Evolutionary conservation across 2,113 vertebrate genomes (phyloP), one percentile per base, ranked within the genome.

Genomic region (Oryzias woworae): DNA sequence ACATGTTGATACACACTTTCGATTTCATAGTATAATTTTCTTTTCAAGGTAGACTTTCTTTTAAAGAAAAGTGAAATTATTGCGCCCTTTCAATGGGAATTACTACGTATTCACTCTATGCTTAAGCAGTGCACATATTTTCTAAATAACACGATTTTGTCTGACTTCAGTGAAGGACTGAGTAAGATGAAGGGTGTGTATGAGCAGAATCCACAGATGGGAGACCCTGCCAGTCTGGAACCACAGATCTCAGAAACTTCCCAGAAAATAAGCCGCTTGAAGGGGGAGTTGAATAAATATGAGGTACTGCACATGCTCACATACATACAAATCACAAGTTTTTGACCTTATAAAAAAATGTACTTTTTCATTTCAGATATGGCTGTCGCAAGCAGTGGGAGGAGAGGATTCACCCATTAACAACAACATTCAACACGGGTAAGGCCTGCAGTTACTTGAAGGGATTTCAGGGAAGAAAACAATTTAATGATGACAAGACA

Each of bases 111-210:
- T 28, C 4, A 28, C 26, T 28, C 26, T 59, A 58, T 78, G 66
- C 3, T 63, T 36, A 71, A 65, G 68, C 15, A 63, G 53, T 2
- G 8, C 22, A 66, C 13, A 2, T 20, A 17, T 63, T 71, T 61
- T 16, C 47, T 22, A 17, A 65, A 64, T 28, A 53, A 62, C 59
- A 13, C 12, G 16, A 48, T 7, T 47, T 31, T n/a, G 2, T 26
- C 23, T 14, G 7, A 63, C 71, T n/a, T 36, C 73, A 83, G 96
- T 82, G 96, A 97, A 28, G 97, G 95, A 0, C 92, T 98, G 81
- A 94, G 94, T 83, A 98, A 95, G 92, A 98, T 98, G 97, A 97
- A 94, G 88, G 95, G 94, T 28, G 96, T 97, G 15, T 98, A 98
- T 62, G 94, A 95, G 84, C 93, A 95, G 86, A 98, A 94, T 80